Evolutionary conservation across 37 sponge, comb jelly and placozoan species (phyloP).

Genomic region (Agelas oroides): DNA sequence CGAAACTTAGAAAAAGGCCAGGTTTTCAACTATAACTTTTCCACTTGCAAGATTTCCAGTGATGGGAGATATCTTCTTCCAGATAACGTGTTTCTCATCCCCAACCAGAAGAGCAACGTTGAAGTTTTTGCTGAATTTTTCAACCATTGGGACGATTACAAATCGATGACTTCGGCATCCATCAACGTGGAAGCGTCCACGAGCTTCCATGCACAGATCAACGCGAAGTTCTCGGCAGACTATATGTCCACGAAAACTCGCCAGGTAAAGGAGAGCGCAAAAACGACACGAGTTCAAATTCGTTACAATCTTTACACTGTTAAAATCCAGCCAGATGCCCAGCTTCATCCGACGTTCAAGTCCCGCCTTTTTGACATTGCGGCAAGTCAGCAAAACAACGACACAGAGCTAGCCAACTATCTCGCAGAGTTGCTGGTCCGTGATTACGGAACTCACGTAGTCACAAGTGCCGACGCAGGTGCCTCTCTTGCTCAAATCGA

Average conservation of each 20-base stretch:
- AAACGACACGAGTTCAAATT: conserved; percentile 61
- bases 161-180: too few species aligned
- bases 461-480: too few species aligned
- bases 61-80: conserved; percentile 80
- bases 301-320: conserved; percentile 52
- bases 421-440: too few species aligned
- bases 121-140: conserved; percentile 56
- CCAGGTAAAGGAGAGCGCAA: conserved; percentile 33
- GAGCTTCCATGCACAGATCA: conserved; percentile 48
- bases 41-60: conserved; percentile 53
- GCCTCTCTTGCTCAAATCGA: too few species aligned
- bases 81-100: too few species aligned
- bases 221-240: conserved; percentile 65
- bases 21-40: conserved; percentile 35
- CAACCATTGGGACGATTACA: conserved; percentile 64
- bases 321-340: conserved; percentile 50
- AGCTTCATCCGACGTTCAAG: too few species aligned
- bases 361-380: too few species aligned
- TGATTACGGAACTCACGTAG: too few species aligned
- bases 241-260: conserved; percentile 48
- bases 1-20: conserved; percentile 75
- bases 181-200: conserved; percentile 47
- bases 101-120: conserved; percentile 56
- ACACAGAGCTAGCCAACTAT: too few species aligned
- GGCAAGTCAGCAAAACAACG: too few species aligned